Conservation (phyloP, 1,140 invertebrate species). For the Scaptodrosophila lebanonensis region DNA sequence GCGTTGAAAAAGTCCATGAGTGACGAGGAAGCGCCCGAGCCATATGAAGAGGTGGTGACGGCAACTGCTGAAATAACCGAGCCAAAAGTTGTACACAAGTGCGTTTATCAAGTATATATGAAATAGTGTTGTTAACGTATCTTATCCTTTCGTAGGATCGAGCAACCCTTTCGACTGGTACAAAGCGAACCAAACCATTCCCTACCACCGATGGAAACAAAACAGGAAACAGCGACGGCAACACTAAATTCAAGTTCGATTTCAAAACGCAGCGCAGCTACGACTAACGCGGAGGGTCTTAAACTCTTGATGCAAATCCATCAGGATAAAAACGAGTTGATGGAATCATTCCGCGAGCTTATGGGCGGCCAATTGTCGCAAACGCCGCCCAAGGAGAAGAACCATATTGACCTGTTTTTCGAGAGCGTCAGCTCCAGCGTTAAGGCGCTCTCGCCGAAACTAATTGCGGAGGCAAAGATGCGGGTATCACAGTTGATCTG, state of each 20-base stretch:
- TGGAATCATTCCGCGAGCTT: slow-evolving; percentile 68
- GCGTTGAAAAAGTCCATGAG: slow-evolving; percentile 10
- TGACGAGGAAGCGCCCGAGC: not conserved
- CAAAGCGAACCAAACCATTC: no score
- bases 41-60: not conserved
- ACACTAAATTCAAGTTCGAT: not conserved
- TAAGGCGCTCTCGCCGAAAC: slow-evolving; percentile 62
- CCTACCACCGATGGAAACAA: not conserved
- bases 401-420: slow-evolving; percentile 69
- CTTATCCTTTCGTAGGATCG: not conserved
- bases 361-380: slow-evolving; percentile 45
- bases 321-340: slow-evolving; percentile 69
- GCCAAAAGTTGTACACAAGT: slow-evolving; percentile 16
- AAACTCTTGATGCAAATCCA: slow-evolving; percentile 70
- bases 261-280: slow-evolving; percentile 4
- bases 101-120: not conserved
- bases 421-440: slow-evolving; percentile 74
- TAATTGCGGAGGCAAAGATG: slow-evolving; percentile 71
- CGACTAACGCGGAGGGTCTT: slow-evolving; percentile 59
- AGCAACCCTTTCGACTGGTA: no score
- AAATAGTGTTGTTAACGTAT: not conserved
- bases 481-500: slow-evolving; percentile 69
- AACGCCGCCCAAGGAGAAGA: slow-evolving; percentile 44
- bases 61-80: not conserved
- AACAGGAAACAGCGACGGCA: not conserved